Percentiles rank a stretch among this genome's conserved stretches.
Evolutionary conservation across 2,113 vertebrate genomes (phyloP).

Genomic region (Tauraco erythrolophus): DNA sequence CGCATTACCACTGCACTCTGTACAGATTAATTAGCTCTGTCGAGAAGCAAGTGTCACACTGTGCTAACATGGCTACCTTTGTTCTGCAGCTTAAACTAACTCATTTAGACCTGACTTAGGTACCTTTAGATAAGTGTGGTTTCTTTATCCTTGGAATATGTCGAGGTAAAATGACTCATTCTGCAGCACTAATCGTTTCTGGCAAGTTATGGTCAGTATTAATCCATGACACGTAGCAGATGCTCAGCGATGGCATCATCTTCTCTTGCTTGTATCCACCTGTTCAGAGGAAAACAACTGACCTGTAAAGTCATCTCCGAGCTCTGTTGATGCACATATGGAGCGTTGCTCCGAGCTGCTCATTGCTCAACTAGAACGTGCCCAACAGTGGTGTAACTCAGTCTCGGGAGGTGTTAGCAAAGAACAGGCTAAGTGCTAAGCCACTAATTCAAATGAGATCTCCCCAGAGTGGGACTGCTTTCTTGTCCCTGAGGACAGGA

Average conservation of each 20-base stretch:
- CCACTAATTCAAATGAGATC: background rate
- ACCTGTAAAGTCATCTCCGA: conserved; percentile 6
- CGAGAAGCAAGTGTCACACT: background rate
- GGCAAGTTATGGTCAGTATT: conserved; percentile 37
- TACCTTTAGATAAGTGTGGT: background rate
- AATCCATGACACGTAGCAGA: background rate
- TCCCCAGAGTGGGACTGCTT: background rate
- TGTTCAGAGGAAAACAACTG: conserved; percentile 24
- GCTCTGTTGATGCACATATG: background rate
- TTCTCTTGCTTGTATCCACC: conserved; percentile 30
- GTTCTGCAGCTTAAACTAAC: background rate
- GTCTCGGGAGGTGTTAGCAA: background rate
- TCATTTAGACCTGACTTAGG: background rate
- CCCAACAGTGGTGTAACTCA: background rate
- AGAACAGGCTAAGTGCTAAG: background rate
- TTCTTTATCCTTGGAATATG: background rate
- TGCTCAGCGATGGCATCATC: background rate
- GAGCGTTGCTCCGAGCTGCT: background rate
- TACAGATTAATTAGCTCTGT: conserved; percentile 21
- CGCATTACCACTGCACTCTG: background rate
- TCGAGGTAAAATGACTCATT: background rate
- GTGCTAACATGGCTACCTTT: background rate
- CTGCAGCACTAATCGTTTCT: background rate
- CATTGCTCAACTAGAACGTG: background rate
- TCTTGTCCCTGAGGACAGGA: background rate